Conservation (phyloP, 2,113 vertebrate genomes). For the Lasiurus borealis region DNA sequence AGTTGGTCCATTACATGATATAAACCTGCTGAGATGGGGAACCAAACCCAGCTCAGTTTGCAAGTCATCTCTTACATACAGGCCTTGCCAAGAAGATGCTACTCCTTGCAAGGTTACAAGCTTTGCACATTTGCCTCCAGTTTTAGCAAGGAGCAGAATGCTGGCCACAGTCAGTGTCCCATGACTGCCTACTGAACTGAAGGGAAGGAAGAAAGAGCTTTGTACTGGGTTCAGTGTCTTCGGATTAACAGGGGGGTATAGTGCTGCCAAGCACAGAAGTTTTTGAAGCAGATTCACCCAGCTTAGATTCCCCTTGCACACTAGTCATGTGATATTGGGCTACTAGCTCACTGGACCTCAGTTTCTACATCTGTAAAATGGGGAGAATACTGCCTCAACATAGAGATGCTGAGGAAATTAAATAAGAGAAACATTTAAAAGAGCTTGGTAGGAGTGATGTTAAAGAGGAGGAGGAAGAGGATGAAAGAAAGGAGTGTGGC, state of each 20-base stretch:
- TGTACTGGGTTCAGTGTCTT: neutral
- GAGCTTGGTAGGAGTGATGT: neutral
- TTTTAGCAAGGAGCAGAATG: neutral
- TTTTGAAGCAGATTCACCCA: neutral
- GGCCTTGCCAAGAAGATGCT: neutral
- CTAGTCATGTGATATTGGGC: too few relatives aligned
- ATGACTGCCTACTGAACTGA: neutral
- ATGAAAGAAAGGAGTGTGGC: neutral
- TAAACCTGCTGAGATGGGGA: neutral
- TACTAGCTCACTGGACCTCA: neutral
- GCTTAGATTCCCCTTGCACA: neutral
- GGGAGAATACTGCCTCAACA: neutral
- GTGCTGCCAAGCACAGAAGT: neutral
- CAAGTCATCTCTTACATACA: neutral
- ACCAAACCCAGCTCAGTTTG: neutral
- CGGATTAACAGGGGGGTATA: neutral
- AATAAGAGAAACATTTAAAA: neutral
- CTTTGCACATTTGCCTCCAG: neutral
- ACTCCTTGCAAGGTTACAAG: neutral
- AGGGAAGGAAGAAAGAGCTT: neutral
- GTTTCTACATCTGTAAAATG: neutral
- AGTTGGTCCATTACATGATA: neutral
- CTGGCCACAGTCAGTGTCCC: neutral
- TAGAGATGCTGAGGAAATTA: neutral
- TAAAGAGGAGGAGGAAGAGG: neutral